Base-by-base conservation (phyloP, 2,888 invertebrate species). In the Eristalinus sepulchralis region DNA sequence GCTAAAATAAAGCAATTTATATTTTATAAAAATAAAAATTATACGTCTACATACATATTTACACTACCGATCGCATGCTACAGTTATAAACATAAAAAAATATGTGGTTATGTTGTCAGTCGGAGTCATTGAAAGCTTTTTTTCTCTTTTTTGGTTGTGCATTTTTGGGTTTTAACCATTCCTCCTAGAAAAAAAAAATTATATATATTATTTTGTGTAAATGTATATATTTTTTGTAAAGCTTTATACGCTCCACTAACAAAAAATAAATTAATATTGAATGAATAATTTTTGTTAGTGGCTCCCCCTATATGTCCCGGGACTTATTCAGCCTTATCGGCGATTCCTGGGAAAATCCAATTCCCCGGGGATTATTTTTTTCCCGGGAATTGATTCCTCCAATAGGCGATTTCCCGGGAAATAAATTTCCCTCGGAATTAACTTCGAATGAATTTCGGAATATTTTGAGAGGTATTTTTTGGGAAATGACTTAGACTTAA, bases 121-220 rank as follows among this genome's bases (percentile, higher is more conserved):
- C 98, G 93, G 97, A 98, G 93, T 98, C 98, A 89, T 97, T 92
- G 11, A 97, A 95, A 80, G 97, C 96, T 94, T 97, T 97, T 96
- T 97, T 97, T 93, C 98, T 95, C 92, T 97, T 96, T 93, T 98
- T 98, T 88, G 97, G 96, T 93, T 97, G 97, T 93, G 90, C 89
- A 34, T 90, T 89, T 90, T 97, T 97, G 90, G 97, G 97, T 93
- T 97, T 97, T 27, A 97, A 96, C 91, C 97, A 96, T 93, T 97
- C 97, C 93, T 98, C 98, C 92, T 98, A n/a, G 96, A 95, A 89
- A 90, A 57, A 17, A 89, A 88, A 90, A 91, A 84, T 5, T 3
- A 27, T 5, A 27, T 27, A 27, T 27, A 27, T 27, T 27, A 3
- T 3, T 27, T 5, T 27, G 5, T 3, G 27, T 27, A 68, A 60